Conservation (phyloP, 2,888 invertebrate genomes). For the Biston betularia region DNA sequence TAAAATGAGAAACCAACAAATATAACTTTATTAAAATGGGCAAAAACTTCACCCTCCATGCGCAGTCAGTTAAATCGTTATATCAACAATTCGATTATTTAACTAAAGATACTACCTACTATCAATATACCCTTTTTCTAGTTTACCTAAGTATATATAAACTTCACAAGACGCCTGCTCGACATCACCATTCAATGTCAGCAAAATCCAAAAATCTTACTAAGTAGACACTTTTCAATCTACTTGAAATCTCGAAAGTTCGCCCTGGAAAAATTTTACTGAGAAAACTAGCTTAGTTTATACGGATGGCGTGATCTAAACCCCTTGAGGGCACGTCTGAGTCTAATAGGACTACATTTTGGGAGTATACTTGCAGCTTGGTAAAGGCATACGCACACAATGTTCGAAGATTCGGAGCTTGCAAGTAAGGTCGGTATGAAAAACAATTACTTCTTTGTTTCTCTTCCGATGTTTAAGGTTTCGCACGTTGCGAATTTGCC, state of each 20-base stretch:
- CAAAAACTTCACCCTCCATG: no score
- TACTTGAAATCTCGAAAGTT: slow-evolving; percentile 42
- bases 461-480: no score
- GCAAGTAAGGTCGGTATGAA: no score
- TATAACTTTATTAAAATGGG: no score
- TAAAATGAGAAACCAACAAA: no score
- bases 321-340: slow-evolving; percentile 59
- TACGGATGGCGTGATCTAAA: slow-evolving; percentile 53
- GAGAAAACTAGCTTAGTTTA: slow-evolving; percentile 56
- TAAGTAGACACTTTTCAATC: slow-evolving; percentile 23
- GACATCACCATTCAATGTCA: slow-evolving; percentile 5
- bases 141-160: background rate
- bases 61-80: no score
- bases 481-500: no score
- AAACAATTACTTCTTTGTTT: no score
- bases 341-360: slow-evolving; percentile 74
- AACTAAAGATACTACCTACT: no score
- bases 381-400: background rate
- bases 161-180: slow-evolving; percentile 3
- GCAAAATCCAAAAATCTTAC: slow-evolving; percentile 18
- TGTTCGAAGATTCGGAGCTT: background rate
- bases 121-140: no score
- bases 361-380: slow-evolving; percentile 9
- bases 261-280: slow-evolving; percentile 34
- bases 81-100: no score